phyloP scores from a whole-genome alignment of 2,113 vertebrate species.

The Chaenocephalus aceratus region DNA sequence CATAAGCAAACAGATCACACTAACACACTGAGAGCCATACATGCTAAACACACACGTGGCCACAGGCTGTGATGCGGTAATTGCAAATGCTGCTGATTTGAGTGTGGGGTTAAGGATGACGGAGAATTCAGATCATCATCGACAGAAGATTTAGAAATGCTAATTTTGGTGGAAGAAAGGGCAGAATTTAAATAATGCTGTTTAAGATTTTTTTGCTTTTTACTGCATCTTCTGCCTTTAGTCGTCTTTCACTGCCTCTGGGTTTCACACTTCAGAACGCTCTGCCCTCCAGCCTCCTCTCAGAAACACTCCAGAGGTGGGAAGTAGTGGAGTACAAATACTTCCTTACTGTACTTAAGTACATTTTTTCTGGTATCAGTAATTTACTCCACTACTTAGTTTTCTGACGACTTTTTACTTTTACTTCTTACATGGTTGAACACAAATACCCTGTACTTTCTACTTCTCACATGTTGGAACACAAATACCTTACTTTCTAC shows the following conservation, averaged over 20 bases:
- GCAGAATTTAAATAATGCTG: background rate
- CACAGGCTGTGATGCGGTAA: conserved; percentile 18
- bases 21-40: conserved; percentile 33
- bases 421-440: too few relatives aligned
- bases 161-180: background rate
- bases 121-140: background rate
- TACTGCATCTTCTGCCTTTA: background rate
- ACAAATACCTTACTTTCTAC: too few relatives aligned
- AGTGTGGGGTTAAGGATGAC: background rate
- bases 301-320: conserved; percentile 39
- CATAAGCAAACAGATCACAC: conserved; percentile 65
- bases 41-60: conserved; percentile 29
- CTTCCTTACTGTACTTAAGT: too few relatives aligned
- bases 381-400: too few relatives aligned
- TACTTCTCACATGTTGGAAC: too few relatives aligned
- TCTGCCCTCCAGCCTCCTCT: conserved; percentile 49
- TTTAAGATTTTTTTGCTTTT: background rate
- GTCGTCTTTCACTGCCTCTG: background rate
- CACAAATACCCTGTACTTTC: too few relatives aligned
- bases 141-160: background rate
- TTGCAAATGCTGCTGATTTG: conserved; percentile 40
- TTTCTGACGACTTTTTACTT: too few relatives aligned
- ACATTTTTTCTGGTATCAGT: too few relatives aligned
- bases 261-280: conserved; percentile 27
- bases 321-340: too few relatives aligned